phyloP scores from a whole-genome alignment of 2,113 vertebrate genomes.

The Ochotona curzoniae region DNA sequence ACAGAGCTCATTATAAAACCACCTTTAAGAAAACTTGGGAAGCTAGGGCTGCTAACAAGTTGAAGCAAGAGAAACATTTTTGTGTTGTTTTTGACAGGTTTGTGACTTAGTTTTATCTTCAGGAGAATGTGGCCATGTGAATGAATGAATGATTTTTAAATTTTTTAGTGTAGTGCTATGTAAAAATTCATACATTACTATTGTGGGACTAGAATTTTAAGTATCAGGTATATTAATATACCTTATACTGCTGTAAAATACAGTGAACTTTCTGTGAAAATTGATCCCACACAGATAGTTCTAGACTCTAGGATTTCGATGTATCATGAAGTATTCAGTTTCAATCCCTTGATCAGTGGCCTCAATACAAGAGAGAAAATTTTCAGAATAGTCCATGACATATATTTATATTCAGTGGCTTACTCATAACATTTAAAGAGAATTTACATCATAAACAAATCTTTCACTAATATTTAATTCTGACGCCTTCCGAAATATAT shows the following conservation, averaged over 20 bases:
- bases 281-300: constrained; percentile 70
- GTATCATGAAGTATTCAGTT: constrained; percentile 18
- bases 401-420: not conserved
- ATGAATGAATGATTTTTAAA: constrained; percentile 63
- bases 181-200: constrained; percentile 48
- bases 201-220: constrained; percentile 57
- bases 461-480: not conserved
- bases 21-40: constrained; percentile 12
- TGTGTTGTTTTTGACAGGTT: constrained; percentile 48
- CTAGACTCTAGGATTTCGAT: constrained; percentile 70
- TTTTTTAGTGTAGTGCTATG: constrained; percentile 59
- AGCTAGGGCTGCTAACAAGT: not conserved
- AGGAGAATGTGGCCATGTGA: constrained; percentile 35
- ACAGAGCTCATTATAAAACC: not conserved
- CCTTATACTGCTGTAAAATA: constrained; percentile 54
- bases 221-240: constrained; percentile 38
- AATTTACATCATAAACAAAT: constrained; percentile 4
- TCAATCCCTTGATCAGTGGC: constrained; percentile 41
- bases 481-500: not conserved
- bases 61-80: constrained; percentile 42
- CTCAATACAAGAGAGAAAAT: constrained; percentile 2
- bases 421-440: not conserved
- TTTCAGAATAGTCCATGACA: constrained; percentile 11
- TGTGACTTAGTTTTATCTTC: constrained; percentile 38
- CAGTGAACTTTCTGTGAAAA: constrained; percentile 67